A percentile compares a stretch with the other conserved stretches of the same genome.
Evolutionary conservation across 92 coral and sea anemone genomes (phyloP).

Genomic region (Isaurus tuberculatus): DNA sequence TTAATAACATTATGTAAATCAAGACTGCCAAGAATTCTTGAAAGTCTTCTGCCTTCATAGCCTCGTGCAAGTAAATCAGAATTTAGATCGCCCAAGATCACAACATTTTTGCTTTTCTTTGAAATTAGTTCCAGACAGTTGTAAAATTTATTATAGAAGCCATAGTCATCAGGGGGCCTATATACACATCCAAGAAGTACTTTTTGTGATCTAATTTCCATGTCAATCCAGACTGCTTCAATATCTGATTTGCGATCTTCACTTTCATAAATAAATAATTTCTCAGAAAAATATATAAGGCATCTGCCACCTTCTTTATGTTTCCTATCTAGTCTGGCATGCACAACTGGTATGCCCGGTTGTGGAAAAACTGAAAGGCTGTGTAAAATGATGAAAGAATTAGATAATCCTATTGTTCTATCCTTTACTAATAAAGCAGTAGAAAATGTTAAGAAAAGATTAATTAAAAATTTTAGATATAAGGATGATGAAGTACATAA

Average conservation of each 20-base stretch:
- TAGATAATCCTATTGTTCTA: too few species aligned
- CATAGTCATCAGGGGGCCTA: conserved; percentile 64
- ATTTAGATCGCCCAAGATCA: conserved; percentile 45
- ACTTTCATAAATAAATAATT: conserved; percentile 40
- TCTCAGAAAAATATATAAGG: not conserved
- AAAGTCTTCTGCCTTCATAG: conserved; percentile 58
- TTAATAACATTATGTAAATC: conserved; percentile 61
- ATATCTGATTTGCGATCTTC: conserved; percentile 40
- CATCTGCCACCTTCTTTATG: conserved; percentile 5
- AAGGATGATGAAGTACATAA: too few species aligned
- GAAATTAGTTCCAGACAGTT: conserved; percentile 33
- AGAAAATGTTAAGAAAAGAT: too few species aligned
- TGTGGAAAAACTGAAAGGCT: too few species aligned
- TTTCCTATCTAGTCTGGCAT: conserved; percentile 60
- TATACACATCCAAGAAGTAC: conserved; percentile 61
- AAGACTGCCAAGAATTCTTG: conserved; percentile 52
- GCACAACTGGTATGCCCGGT: not conserved
- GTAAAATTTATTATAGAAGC: conserved; percentile 63
- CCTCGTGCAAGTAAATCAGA: conserved; percentile 51
- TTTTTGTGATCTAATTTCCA: conserved; percentile 56
- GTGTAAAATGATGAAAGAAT: too few species aligned
- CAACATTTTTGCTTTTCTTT: conserved; percentile 48
- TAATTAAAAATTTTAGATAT: too few species aligned
- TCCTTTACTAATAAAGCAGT: too few species aligned
- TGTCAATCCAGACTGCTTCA: conserved; percentile 56